Evolutionary conservation across 2,888 invertebrate species (phyloP).

Genomic region (Heliconius charithonia): DNA sequence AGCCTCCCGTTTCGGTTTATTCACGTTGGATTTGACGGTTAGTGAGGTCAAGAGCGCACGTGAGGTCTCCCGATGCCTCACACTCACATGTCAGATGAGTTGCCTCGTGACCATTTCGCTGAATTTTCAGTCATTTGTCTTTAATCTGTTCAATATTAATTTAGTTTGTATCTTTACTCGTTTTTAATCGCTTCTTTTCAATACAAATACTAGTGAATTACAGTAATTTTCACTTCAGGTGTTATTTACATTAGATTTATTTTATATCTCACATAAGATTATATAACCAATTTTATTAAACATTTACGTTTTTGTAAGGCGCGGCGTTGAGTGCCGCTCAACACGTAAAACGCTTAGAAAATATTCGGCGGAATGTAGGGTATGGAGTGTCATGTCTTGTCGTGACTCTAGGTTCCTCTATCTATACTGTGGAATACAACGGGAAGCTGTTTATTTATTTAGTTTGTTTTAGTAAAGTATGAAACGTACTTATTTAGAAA

Average conservation of each 20-base stretch:
- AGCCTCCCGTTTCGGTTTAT: neutral
- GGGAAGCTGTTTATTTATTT: too few species aligned
- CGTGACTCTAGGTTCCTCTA: too few species aligned
- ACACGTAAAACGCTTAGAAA: too few species aligned
- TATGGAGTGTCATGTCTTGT: too few species aligned
- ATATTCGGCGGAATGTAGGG: too few species aligned
- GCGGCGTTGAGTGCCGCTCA: too few species aligned
- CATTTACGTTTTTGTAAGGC: neutral
- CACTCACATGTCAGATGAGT: neutral
- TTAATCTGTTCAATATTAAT: neutral
- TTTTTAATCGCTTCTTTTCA: slow-evolving; percentile 2
- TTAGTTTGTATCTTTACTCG: neutral
- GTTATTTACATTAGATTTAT: neutral
- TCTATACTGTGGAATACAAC: too few species aligned
- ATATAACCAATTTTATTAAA: neutral
- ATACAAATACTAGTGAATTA: neutral
- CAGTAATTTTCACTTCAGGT: neutral
- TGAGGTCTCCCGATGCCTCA: neutral
- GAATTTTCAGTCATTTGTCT: neutral
- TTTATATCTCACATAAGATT: neutral
- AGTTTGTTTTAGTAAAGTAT: too few species aligned
- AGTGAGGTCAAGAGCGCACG: slow-evolving; percentile 21
- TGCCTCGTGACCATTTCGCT: slow-evolving; percentile 4
- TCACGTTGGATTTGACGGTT: slow-evolving; percentile 10
- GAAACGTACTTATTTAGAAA: too few species aligned